Evolutionary conservation across 2,888 invertebrate genomes (phyloP).

Genomic region (Epicampocera succincta): DNA sequence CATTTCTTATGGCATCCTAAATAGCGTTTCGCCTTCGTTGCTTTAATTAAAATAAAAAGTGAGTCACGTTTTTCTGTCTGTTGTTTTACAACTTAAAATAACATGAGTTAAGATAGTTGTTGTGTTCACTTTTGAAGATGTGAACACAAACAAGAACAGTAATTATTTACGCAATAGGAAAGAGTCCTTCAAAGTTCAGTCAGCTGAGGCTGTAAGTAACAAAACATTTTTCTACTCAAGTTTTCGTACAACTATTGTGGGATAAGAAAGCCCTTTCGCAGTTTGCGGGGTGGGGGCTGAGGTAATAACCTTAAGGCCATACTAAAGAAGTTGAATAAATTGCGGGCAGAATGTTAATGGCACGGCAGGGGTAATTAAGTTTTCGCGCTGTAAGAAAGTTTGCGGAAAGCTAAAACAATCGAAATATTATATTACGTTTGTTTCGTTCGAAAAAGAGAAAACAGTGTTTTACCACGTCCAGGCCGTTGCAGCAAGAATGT

Average conservation of each 20-base stretch:
- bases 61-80: constrained; percentile 64
- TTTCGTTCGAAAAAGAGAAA: no score
- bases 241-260: no score
- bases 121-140: constrained; percentile 22
- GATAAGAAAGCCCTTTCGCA: no score
- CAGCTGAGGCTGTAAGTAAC: constrained; percentile 6
- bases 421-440: no score
- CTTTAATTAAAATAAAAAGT: constrained; percentile 62
- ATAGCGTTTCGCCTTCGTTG: constrained; percentile 17
- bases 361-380: no score
- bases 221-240: not conserved
- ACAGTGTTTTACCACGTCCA: no score
- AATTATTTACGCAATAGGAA: not conserved
- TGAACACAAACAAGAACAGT: not conserved
- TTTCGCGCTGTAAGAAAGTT: no score
- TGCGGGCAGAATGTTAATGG: not conserved
- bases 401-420: no score
- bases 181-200: constrained; percentile 45
- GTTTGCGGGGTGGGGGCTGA: no score
- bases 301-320: not conserved
- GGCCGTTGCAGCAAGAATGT: no score
- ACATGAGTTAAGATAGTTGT: constrained; percentile 20
- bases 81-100: constrained; percentile 37
- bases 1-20: constrained; percentile 5
- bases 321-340: constrained; percentile 18